Conservation (phyloP, 2,888 invertebrate species). For the Chloroclysta siterata region DNA sequence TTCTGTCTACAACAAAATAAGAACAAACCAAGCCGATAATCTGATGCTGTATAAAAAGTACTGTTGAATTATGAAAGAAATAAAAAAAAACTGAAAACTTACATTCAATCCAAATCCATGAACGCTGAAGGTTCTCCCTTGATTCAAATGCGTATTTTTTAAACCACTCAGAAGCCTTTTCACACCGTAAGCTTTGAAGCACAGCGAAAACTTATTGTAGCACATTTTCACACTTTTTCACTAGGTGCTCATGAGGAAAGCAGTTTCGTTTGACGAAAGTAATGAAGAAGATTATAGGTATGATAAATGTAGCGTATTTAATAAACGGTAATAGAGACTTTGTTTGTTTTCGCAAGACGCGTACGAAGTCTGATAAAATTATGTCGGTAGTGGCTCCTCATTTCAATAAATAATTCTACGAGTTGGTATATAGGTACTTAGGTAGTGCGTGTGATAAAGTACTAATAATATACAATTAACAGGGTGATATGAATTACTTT, state of each 20-base stretch:
- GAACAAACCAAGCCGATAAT: no score
- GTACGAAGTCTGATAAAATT: constrained; percentile 14
- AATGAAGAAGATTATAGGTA: no score
- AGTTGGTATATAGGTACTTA: constrained; percentile 45
- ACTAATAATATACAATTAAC: constrained; percentile 42
- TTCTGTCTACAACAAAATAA: no score
- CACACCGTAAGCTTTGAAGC: constrained; percentile 51
- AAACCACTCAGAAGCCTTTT: constrained; percentile 43
- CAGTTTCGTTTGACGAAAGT: not conserved
- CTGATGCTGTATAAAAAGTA: no score
- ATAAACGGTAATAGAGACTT: not conserved
- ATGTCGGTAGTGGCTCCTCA: constrained; percentile 44
- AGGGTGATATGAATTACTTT: constrained; percentile 32
- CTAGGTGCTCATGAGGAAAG: not conserved
- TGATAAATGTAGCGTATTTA: no score
- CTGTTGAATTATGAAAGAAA: no score
- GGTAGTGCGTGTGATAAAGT: constrained; percentile 56
- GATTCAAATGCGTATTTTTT: constrained; percentile 37
- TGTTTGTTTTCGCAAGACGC: constrained; percentile 11
- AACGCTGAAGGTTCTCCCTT: constrained; percentile 61
- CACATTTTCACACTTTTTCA: constrained; percentile 54
- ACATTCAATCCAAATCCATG: constrained; percentile 57
- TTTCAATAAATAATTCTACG: constrained; percentile 50
- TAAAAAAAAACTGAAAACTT: constrained; percentile 41
- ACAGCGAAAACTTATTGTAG: constrained; percentile 58